A percentile compares a stretch with the other conserved stretches of the same genome.
phyloP scores from a whole-genome alignment of 2,888 invertebrate species.

The Myopa tessellatipennis region DNA sequence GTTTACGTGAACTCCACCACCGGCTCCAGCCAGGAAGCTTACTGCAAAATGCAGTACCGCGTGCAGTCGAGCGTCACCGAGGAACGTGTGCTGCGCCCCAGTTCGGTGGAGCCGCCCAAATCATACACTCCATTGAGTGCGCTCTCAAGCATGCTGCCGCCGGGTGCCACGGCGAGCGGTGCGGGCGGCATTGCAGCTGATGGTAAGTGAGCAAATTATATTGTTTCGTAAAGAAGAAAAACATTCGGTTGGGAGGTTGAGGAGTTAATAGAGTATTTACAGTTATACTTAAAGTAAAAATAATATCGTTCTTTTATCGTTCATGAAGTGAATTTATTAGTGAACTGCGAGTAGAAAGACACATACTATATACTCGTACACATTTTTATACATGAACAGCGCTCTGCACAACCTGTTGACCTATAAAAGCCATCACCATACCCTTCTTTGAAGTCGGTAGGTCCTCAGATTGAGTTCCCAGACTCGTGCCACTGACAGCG shows the following conservation, averaged over 20 bases:
- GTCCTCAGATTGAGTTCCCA: not conserved
- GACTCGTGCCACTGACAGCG: not conserved
- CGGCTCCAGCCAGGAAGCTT: constrained; percentile 81
- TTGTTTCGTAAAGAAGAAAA: not conserved
- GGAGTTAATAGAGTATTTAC: too few relatives aligned
- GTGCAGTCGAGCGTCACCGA: constrained; percentile 90
- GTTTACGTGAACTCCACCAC: constrained; percentile 83
- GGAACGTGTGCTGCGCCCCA: constrained; percentile 79
- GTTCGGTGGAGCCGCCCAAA: constrained; percentile 69
- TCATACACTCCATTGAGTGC: constrained; percentile 87
- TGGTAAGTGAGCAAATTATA: constrained; percentile 48
- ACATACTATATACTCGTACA: too few relatives aligned
- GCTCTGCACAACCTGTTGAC: constrained; percentile 12
- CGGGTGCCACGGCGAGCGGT: constrained; percentile 72
- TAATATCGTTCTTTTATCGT: too few relatives aligned
- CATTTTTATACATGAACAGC: not conserved
- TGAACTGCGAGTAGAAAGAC: too few relatives aligned
- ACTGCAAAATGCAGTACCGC: constrained; percentile 89
- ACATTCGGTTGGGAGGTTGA: not conserved
- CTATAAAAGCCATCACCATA: not conserved
- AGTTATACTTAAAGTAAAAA: too few relatives aligned
- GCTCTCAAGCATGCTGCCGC: constrained; percentile 89
- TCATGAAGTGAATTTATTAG: too few relatives aligned
- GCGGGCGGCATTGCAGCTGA: constrained; percentile 52
- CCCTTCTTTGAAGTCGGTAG: not conserved